These are phyloP conservation scores for Hydrocynus forskahlii DNA, from an alignment of 2,797 vertebrate species.

Conservation along the genomic window DNA sequence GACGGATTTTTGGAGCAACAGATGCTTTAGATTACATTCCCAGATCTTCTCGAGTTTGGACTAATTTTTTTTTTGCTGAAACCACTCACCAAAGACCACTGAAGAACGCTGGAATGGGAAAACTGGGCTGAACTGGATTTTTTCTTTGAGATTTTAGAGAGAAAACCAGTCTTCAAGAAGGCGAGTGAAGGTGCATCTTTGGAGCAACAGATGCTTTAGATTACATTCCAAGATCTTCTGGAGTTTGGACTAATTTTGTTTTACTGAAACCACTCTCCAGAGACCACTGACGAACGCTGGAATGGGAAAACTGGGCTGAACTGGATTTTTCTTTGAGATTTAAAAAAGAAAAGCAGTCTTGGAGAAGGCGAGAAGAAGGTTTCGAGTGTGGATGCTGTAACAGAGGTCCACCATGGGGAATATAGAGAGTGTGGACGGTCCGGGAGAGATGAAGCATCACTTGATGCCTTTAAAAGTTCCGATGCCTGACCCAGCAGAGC, in stretches of 20 bases:
- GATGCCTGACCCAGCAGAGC: constrained; percentile 93
- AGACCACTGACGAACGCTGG: constrained; percentile 18
- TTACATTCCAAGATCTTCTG: background rate
- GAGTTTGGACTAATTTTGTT: constrained; percentile 17
- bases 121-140: constrained; percentile 36
- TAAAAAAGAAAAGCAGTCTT: constrained; percentile 22
- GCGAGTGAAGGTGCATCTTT: constrained; percentile 16
- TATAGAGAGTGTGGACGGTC: constrained; percentile 89
- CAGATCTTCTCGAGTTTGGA: background rate
- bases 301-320: constrained; percentile 39
- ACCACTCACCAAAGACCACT: constrained; percentile 32
- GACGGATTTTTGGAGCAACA: constrained; percentile 18
- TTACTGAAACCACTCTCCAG: constrained; percentile 55
- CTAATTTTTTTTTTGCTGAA: constrained; percentile 49
- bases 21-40: constrained; percentile 26
- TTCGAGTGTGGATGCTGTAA: constrained; percentile 32
- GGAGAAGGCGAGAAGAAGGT: background rate
- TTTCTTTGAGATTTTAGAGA: constrained; percentile 41
- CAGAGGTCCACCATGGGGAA: constrained; percentile 83
- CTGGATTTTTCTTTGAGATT: constrained; percentile 49
- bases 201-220: constrained; percentile 34
- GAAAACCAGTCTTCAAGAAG: background rate
- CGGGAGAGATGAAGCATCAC: constrained; percentile 85
- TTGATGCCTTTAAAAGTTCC: constrained; percentile 91
- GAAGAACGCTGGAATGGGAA: constrained; percentile 54